Percentiles rank a stretch among this genome's conserved stretches.
phyloP scores from a whole-genome alignment of 2,113 vertebrate genomes.

The Clarias magur region DNA sequence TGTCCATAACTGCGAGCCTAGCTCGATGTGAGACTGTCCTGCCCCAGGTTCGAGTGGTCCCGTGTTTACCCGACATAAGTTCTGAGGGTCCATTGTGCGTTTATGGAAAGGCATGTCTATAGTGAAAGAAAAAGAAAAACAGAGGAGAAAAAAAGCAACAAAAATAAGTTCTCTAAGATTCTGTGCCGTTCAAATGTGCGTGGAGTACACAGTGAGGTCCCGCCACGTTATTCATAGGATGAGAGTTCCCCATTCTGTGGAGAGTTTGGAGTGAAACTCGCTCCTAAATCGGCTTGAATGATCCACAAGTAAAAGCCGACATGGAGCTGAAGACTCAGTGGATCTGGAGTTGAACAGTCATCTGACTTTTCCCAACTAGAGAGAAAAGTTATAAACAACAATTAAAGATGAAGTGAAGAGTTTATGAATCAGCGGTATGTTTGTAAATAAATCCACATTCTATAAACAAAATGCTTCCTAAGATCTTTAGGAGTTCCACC shows the following conservation, averaged over 20 bases:
- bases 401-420: too few relatives aligned
- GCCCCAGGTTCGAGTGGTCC: constrained; percentile 21
- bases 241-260: constrained; percentile 25
- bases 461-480: not conserved
- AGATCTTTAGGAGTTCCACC: not conserved
- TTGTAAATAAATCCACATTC: not conserved
- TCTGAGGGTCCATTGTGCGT: constrained; percentile 71
- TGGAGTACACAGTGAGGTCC: constrained; percentile 31
- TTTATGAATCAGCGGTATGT: not conserved
- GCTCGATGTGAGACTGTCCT: not conserved
- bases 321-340: not conserved
- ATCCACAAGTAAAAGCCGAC: constrained; percentile 5
- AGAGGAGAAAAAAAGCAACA: not conserved
- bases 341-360: constrained; percentile 2
- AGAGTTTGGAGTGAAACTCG: not conserved
- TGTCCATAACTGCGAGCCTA: constrained; percentile 58
- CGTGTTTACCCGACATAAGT: constrained; percentile 64
- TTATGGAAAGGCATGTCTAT: constrained; percentile 77
- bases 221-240: constrained; percentile 47
- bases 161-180: not conserved
- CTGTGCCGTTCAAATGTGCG: not conserved
- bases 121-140: not conserved
- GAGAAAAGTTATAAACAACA: not conserved
- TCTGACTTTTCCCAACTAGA: not conserved
- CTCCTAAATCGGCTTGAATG: not conserved